Evolutionary conservation across 2,797 vertebrate species (phyloP).

Genomic region (Tenualosa thibaudeaui): DNA sequence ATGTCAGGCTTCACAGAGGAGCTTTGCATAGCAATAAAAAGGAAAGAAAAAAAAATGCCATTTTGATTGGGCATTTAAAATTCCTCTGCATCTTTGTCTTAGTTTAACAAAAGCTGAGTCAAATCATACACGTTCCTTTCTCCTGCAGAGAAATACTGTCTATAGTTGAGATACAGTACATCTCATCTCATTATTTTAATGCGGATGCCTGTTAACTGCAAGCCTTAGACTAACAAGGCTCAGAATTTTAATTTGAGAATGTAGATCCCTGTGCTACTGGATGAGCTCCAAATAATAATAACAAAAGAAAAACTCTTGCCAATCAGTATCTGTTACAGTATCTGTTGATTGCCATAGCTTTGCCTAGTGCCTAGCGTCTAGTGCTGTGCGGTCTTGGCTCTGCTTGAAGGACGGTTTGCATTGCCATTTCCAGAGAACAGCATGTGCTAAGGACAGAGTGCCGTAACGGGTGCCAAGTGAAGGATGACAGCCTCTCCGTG

Average conservation of each 20-base stretch:
- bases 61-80: neutral
- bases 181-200: neutral
- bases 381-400: neutral
- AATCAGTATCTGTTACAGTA: constrained; percentile 23
- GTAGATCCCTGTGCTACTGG: neutral
- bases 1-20: neutral
- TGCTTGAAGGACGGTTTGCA: constrained; percentile 33
- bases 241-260: neutral
- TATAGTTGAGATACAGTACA: neutral
- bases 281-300: neutral
- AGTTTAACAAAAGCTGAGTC: neutral
- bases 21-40: constrained; percentile 15
- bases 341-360: constrained; percentile 24
- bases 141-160: neutral
- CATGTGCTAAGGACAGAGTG: constrained; percentile 37
- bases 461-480: constrained; percentile 34
- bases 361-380: constrained; percentile 17
- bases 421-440: constrained; percentile 38
- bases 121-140: neutral
- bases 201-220: neutral
- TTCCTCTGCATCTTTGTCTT: neutral
- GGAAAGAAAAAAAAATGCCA: neutral
- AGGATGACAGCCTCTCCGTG: constrained; percentile 41
- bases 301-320: neutral
- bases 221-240: neutral